These are phyloP conservation scores for Elymnias hypermnestra DNA, from an alignment of 1,140 invertebrate species.

Conservation along the genomic window DNA sequence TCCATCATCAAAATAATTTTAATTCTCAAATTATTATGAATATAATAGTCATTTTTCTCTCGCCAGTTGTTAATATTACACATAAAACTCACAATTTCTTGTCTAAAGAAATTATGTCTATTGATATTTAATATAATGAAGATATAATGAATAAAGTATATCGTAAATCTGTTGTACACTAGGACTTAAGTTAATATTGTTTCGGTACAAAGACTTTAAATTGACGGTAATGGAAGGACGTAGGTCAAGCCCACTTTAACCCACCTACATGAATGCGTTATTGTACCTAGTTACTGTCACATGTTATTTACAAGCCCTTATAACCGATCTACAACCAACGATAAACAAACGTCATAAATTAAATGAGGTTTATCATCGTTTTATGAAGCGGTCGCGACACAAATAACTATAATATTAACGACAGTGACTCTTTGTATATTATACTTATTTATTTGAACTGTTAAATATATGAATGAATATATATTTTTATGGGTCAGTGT, in stretches of 20 bases:
- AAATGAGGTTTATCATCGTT: constrained; percentile 8
- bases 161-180: not conserved
- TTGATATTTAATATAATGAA: too few species aligned
- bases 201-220: constrained; percentile 7
- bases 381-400: constrained; percentile 7
- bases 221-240: constrained; percentile 5
- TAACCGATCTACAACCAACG: not conserved
- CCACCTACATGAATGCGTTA: constrained; percentile 1
- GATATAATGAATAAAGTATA: not conserved
- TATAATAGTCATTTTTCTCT: too few species aligned
- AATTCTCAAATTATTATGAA: too few species aligned
- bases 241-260: not conserved
- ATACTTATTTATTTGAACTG: not conserved
- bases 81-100: too few species aligned
- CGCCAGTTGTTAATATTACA: too few species aligned
- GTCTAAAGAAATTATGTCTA: too few species aligned
- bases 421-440: not conserved
- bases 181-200: constrained; percentile 1
- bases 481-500: too few species aligned
- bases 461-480: too few species aligned
- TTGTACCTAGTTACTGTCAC: not conserved
- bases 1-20: too few species aligned
- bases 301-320: constrained; percentile 3
- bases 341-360: constrained; percentile 8
- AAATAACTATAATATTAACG: constrained; percentile 1